Percentiles rank a stretch among this genome's conserved stretches.
These are phyloP conservation scores for Cacoxenus indagator DNA, from an alignment of 2,888 invertebrate genomes.

Conservation along the genomic window DNA sequence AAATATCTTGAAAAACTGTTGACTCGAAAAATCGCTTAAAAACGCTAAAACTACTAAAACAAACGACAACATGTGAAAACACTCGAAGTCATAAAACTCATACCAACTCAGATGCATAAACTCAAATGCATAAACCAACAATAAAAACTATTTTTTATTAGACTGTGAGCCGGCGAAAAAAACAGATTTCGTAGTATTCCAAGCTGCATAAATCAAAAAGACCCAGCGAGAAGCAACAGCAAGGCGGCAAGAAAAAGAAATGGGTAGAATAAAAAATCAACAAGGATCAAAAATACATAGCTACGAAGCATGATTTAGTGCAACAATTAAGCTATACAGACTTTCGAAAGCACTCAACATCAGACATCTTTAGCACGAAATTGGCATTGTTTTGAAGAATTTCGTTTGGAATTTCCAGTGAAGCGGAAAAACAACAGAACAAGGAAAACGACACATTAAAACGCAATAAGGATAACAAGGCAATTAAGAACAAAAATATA, in stretches of 20 bases:
- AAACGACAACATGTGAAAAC: slow-evolving; percentile 4
- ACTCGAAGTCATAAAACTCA: slow-evolving; percentile 20
- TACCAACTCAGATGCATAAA: not conserved
- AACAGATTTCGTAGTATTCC: too few relatives aligned
- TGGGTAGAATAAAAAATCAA: too few relatives aligned
- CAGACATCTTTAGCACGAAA: too few relatives aligned
- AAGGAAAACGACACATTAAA: slow-evolving; percentile 16
- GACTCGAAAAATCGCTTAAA: not conserved
- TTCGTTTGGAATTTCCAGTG: not conserved
- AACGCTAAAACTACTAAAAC: not conserved
- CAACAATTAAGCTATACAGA: too few relatives aligned
- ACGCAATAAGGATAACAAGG: not conserved
- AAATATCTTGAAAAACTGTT: not conserved
- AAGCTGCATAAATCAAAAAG: too few relatives aligned
- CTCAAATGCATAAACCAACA: not conserved
- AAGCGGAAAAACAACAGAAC: slow-evolving; percentile 38
- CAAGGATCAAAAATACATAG: too few relatives aligned
- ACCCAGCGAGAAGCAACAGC: too few relatives aligned
- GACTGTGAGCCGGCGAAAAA: not conserved
- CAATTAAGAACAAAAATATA: slow-evolving; percentile 25
- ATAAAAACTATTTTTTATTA: not conserved
- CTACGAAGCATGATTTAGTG: too few relatives aligned
- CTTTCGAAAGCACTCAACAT: too few relatives aligned
- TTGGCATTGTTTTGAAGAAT: too few relatives aligned
- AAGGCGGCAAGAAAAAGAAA: too few relatives aligned